Evolutionary conservation across 2,113 vertebrate genomes (phyloP), one percentile per base, ranked within the genome.

Genomic region (Nesogale talazaci): DNA sequence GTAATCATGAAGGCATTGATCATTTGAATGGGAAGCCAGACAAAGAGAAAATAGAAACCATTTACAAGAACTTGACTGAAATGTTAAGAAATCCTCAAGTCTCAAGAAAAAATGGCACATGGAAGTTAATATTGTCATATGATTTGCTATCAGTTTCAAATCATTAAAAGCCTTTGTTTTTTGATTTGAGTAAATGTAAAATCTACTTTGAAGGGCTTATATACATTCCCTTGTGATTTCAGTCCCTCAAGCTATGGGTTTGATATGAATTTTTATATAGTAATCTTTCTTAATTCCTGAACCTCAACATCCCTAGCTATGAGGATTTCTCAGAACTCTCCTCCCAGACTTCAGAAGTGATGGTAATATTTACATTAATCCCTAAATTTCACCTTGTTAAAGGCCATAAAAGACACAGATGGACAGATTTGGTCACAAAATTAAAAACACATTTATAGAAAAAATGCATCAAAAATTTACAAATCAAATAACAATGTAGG

Each of bases 1-100:
- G 88, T 67, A 94, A 94, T 95, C 91, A 94, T 63, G 91, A 90
- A 89, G 69, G 75, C 92, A 90, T 86, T 94, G 94, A 93, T 85
- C 82, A 80, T 91, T 67, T 95, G 88, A 94, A 91, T 94, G 79
- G 65, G 61, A 74, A 96, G 59, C 22, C 9, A 83, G 46, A n/a
- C 72, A 67, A 78, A 76, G 40, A 56, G 69, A 61, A 74, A 83
- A 29, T 4, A 92, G 92, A 59, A 78, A 38, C 27, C 85, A 85
- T 83, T 95, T 84, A 89, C 6, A 89, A 96, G n/a, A 6, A 63
- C 42, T 75, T 74, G 52, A 72, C 65, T 83, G 70, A 83, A 86
- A 88, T 91, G 67, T 83, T 75, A 61, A 94, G 84, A 83, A 88
- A 86, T 8, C 46, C 34, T 85, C 67, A 69, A 88, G 31, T 82